Evolutionary conservation across 2,797 vertebrate species (phyloP), one percentile per base, ranked within the genome.

Genomic region (Euthynnus affinis): DNA sequence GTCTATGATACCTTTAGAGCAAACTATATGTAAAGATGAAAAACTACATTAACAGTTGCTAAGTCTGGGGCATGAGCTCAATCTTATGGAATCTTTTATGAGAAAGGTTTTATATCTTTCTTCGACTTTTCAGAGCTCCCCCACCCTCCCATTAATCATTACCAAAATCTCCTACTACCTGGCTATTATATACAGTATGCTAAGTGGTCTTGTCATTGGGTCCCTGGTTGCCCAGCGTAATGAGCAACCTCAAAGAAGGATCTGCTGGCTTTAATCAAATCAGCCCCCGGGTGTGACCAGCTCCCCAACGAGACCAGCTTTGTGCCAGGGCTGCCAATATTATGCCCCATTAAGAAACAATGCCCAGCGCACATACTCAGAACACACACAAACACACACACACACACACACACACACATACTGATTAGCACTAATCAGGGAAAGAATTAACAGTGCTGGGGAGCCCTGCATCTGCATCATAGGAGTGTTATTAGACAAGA

Each of bases 261-360:
- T 89, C 87, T 82, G 78, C 69, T 83, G 81, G 81, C 78, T 88
- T 92, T 91, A 93, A 93, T 93, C 82, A 93, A 91, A 90, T 92
- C 87, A 89, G 83, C 86, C 66, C 71, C 71, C 37, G n/a, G 76
- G 82, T 81, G 76, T 81, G 78, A 76, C 65, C 72, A 76, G 73
- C 78, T 88, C 87, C 84, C 91, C 78, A 57, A 62, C 6, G 81
- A 88, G 69, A 80, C 86, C 71, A 77, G 84, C 80, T 89, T 77
- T 89, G 64, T 84, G 74, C 78, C 86, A 84, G 71, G 55, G 76
- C 87, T 86, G 83, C 86, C 83, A 86, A 86, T 87, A 88, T 81
- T 87, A 88, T 78, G 79, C 76, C 71, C 85, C 67, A 88, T 91
- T 91, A 90, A 78, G 82, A 89, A 90, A 90, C 77, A 80, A 86